A percentile compares a stretch with the other conserved stretches of the same genome.
These are phyloP conservation scores for Himalopsyche tibetana DNA, from an alignment of 2,888 invertebrate genomes.

Conservation along the genomic window DNA sequence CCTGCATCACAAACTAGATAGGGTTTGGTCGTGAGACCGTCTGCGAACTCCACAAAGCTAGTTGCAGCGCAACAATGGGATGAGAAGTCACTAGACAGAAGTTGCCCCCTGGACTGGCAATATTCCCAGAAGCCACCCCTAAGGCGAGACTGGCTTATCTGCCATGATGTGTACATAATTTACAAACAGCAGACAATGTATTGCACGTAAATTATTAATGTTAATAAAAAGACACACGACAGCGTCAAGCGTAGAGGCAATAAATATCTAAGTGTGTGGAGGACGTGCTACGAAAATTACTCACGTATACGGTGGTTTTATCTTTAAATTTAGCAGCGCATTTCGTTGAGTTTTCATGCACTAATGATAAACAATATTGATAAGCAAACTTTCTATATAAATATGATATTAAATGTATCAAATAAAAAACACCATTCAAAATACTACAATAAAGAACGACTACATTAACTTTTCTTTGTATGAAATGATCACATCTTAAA, in stretches of 20 bases:
- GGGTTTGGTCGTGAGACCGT: background rate
- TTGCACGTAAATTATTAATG: background rate
- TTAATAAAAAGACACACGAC: background rate
- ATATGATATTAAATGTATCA: too few relatives aligned
- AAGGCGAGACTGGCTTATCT: background rate
- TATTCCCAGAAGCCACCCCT: constrained; percentile 13
- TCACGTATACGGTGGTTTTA: too few relatives aligned
- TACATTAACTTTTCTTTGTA: too few relatives aligned
- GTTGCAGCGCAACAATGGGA: background rate
- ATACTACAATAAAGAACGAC: too few relatives aligned
- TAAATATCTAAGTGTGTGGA: too few relatives aligned
- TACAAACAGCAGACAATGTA: background rate
- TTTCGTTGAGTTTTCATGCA: too few relatives aligned
- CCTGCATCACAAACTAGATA: background rate
- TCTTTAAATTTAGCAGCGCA: too few relatives aligned
- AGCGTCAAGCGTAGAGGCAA: background rate
- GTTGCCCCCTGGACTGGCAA: background rate
- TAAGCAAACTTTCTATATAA: too few relatives aligned
- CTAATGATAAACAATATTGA: too few relatives aligned
- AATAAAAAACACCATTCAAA: too few relatives aligned
- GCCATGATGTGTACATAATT: constrained; percentile 18
- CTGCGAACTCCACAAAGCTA: constrained; percentile 13
- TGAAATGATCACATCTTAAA: too few relatives aligned
- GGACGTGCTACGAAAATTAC: too few relatives aligned
- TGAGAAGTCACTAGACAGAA: background rate